Percentiles rank a stretch among this genome's conserved stretches.
phyloP scores from a whole-genome alignment of 2,113 vertebrate species.

The Miniopterus natalensis region DNA sequence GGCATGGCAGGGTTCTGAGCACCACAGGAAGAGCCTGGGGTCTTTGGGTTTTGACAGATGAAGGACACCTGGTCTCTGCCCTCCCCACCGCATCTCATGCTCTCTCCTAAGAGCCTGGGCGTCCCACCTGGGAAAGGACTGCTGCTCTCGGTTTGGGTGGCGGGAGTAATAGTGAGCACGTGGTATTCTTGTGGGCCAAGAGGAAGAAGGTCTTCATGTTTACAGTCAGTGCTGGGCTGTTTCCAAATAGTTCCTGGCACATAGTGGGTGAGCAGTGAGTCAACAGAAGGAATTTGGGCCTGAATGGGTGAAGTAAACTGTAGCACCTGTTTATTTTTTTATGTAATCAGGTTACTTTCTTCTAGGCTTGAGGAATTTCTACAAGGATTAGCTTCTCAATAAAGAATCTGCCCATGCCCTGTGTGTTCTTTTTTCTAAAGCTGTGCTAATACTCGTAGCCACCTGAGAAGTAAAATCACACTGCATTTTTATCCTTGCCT shows the following conservation, averaged over 20 bases:
- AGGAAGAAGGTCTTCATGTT: background rate
- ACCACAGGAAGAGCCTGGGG: background rate
- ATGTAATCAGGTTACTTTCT: background rate
- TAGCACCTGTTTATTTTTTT: background rate
- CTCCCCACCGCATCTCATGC: background rate
- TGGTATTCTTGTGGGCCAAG: background rate
- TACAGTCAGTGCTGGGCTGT: background rate
- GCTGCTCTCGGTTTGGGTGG: background rate
- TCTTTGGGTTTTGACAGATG: background rate
- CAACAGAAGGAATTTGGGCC: background rate
- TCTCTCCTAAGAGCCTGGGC: background rate
- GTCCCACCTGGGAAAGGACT: background rate
- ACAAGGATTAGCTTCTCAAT: background rate
- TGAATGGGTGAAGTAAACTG: background rate
- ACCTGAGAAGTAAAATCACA: background rate
- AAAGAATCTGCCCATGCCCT: background rate
- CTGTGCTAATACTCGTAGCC: background rate
- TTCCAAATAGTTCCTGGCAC: background rate
- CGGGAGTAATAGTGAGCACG: accelerated
- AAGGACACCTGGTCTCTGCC: background rate
- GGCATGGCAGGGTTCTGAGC: background rate
- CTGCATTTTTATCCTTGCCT: background rate
- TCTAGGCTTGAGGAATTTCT: background rate
- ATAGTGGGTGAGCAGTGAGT: background rate
- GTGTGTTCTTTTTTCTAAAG: conserved; percentile 12